phyloP scores from a whole-genome alignment of 1,140 invertebrate genomes.

The Holcopasites calliopsidis region DNA sequence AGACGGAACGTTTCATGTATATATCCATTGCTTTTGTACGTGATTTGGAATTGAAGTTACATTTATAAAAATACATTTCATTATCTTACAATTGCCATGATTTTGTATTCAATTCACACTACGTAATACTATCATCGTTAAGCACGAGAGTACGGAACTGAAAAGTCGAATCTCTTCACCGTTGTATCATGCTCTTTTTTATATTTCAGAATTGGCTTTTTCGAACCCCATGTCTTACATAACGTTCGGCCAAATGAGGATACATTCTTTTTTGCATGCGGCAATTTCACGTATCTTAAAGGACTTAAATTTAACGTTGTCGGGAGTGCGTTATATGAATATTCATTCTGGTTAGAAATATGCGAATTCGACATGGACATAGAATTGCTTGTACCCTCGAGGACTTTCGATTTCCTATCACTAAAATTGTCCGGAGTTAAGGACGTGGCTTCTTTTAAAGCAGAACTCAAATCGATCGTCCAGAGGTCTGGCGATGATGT shows the following conservation, averaged over 20 bases:
- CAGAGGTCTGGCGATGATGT: slow-evolving; percentile 53
- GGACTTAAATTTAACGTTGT: slow-evolving; percentile 68
- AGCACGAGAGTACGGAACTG: slow-evolving; percentile 74
- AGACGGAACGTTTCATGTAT: neutral
- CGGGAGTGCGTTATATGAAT: slow-evolving; percentile 27
- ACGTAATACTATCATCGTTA: neutral
- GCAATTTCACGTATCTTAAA: slow-evolving; percentile 50
- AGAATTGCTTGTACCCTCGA: neutral
- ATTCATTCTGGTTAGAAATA: neutral
- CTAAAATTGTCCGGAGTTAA: slow-evolving; percentile 4
- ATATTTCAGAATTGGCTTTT: slow-evolving; percentile 54
- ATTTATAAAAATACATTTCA: slow-evolving; percentile 24
- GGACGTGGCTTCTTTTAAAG: slow-evolving; percentile 50
- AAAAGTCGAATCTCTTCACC: slow-evolving; percentile 81
- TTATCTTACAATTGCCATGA: no score
- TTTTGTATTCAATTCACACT: no score
- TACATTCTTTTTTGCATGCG: slow-evolving; percentile 56
- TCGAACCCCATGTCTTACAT: slow-evolving; percentile 72
- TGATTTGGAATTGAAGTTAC: slow-evolving; percentile 7
- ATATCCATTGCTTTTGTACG: neutral
- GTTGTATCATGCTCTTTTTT: slow-evolving; percentile 21
- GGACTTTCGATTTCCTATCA: slow-evolving; percentile 8
- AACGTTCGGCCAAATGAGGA: slow-evolving; percentile 80
- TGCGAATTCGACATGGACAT: slow-evolving; percentile 5
- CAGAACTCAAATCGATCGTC: slow-evolving; percentile 65